phyloP scores from a whole-genome alignment of 2,888 invertebrate genomes.

The Acrobasis consociella region DNA sequence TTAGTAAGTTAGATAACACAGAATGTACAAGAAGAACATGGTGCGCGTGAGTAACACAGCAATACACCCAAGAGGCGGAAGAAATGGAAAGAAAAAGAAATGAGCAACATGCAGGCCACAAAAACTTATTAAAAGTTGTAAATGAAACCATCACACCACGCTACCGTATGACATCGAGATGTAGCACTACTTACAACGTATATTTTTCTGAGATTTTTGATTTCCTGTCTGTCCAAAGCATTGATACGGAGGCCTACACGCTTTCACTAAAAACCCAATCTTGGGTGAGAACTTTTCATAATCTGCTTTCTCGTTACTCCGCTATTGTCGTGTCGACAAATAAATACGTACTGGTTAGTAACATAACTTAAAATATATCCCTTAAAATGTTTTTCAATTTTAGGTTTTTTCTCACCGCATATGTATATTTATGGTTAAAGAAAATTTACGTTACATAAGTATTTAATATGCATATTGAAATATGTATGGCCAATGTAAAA shows the following conservation, averaged over 20 bases:
- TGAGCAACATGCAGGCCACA: constrained; percentile 60
- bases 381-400: constrained; percentile 66
- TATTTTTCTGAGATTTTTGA: constrained; percentile 43
- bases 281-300: constrained; percentile 65
- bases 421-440: not conserved
- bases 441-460: no score
- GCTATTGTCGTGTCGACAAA: constrained; percentile 68
- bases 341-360: constrained; percentile 72
- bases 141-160: constrained; percentile 74
- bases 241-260: constrained; percentile 50
- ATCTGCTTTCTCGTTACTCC: constrained; percentile 68
- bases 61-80: constrained; percentile 66
- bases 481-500: no score
- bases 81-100: constrained; percentile 45
- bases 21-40: constrained; percentile 42
- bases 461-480: no score
- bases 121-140: constrained; percentile 43
- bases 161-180: constrained; percentile 71
- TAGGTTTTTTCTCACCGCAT: constrained; percentile 22
- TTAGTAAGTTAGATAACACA: constrained; percentile 52
- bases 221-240: constrained; percentile 61
- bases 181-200: constrained; percentile 65
- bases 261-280: constrained; percentile 71
- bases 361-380: constrained; percentile 40
- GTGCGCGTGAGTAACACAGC: constrained; percentile 64